These are phyloP conservation scores for Boloria euphrosyne DNA, from an alignment of 2,888 invertebrate species.

Conservation along the genomic window DNA sequence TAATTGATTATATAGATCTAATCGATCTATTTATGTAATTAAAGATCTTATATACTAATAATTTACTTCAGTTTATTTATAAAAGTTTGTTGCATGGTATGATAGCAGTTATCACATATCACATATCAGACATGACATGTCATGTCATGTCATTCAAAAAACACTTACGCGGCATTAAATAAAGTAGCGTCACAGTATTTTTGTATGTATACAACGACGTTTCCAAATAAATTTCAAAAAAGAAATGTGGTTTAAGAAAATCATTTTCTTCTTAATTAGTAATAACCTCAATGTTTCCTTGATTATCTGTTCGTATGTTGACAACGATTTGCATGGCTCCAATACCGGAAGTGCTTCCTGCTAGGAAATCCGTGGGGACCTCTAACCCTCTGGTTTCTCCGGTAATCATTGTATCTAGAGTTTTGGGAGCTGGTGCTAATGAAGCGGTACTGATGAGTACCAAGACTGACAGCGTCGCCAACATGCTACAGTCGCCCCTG, in stretches of 20 bases:
- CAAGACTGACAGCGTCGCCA: constrained; percentile 46
- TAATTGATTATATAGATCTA: too few relatives aligned
- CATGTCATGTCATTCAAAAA: too few relatives aligned
- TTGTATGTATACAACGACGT: too few relatives aligned
- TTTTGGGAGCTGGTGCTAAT: constrained; percentile 57
- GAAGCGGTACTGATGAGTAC: constrained; percentile 49
- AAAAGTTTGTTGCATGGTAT: too few relatives aligned
- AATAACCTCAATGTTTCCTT: constrained; percentile 71
- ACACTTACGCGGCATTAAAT: too few relatives aligned
- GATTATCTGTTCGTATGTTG: constrained; percentile 71
- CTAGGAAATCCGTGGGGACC: constrained; percentile 62
- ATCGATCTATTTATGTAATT: too few relatives aligned
- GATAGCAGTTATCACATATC: too few relatives aligned
- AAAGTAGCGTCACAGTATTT: too few relatives aligned
- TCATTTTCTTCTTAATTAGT: constrained; percentile 53
- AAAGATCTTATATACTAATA: too few relatives aligned
- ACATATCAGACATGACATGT: too few relatives aligned
- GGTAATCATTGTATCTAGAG: constrained; percentile 53
- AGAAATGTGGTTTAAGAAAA: neutral
- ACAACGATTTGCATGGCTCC: constrained; percentile 71
- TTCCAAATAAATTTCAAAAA: too few relatives aligned
- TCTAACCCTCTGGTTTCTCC: constrained; percentile 70
- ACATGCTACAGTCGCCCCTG: constrained; percentile 57
- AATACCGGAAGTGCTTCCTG: constrained; percentile 58
- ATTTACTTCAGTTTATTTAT: too few relatives aligned